These are phyloP conservation scores for Drosophila kikkawai DNA, from an alignment of 1,140 invertebrate species.

Conservation along the genomic window DNA sequence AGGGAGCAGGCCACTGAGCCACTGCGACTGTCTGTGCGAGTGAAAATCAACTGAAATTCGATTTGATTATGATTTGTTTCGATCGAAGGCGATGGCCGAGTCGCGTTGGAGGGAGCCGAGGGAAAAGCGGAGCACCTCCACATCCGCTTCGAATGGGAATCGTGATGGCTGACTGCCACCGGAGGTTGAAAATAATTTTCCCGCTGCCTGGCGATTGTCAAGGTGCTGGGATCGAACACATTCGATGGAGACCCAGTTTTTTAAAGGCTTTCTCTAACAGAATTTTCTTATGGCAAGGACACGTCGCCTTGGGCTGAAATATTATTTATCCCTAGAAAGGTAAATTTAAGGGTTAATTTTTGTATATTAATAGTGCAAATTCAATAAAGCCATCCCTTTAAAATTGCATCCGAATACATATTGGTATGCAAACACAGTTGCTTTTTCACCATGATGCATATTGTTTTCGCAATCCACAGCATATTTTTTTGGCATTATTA, in stretches of 20 bases:
- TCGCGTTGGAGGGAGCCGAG: background rate
- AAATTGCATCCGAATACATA: constrained; percentile 7
- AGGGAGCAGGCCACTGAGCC: constrained; percentile 44
- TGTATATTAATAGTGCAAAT: background rate
- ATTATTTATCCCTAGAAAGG: background rate
- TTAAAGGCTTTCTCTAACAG: constrained; percentile 63
- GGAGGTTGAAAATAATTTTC: constrained; percentile 66
- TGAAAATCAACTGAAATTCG: constrained; percentile 82
- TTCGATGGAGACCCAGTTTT: constrained; percentile 2
- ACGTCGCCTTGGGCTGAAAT: background rate
- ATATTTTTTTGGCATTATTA: constrained; percentile 25
- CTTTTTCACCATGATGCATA: constrained; percentile 4
- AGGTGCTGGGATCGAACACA: constrained; percentile 7
- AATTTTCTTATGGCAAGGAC: constrained; percentile 26
- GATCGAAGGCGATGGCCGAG: constrained; percentile 46
- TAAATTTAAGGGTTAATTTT: background rate
- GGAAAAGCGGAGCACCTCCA: constrained; percentile 4
- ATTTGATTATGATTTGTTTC: constrained; percentile 83
- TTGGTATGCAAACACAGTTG: constrained; percentile 10
- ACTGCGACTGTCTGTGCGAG: constrained; percentile 74
- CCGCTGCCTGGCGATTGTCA: constrained; percentile 54
- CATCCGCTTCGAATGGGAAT: constrained; percentile 59
- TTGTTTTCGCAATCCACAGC: constrained; percentile 15
- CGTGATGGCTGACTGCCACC: constrained; percentile 46
- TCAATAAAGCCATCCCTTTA: background rate